Conservation (phyloP, 2,888 invertebrate species). For the Bellardia pandia region DNA sequence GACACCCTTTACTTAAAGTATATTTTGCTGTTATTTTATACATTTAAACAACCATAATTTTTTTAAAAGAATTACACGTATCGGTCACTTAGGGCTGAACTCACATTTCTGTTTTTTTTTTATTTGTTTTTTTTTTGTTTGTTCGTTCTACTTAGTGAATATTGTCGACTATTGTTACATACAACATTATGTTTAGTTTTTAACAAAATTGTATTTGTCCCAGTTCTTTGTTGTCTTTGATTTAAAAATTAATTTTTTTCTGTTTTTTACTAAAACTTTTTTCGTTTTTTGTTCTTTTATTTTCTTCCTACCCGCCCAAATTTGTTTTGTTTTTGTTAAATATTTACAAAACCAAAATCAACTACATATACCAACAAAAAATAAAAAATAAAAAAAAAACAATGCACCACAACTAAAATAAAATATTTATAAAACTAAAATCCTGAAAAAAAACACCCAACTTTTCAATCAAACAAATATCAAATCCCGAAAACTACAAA, state of each 20-base stretch:
- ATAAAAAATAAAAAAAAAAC: slow-evolving; percentile 36
- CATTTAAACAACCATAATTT: too few relatives aligned
- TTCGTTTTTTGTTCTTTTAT: slow-evolving; percentile 68
- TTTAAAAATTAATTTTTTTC: slow-evolving; percentile 44
- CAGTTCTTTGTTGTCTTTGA: slow-evolving; percentile 42
- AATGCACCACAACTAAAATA: background rate
- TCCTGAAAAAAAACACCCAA: slow-evolving; percentile 23
- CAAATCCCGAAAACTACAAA: slow-evolving; percentile 30
- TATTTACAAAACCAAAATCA: slow-evolving; percentile 36
- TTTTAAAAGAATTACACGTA: background rate
- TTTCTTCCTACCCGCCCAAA: slow-evolving; percentile 61
- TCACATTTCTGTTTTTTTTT: background rate
- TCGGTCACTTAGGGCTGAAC: background rate
- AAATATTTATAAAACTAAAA: slow-evolving; percentile 24
- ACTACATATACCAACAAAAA: slow-evolving; percentile 29
- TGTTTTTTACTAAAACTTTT: slow-evolving; percentile 64
- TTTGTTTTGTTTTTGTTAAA: slow-evolving; percentile 45
- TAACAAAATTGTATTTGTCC: slow-evolving; percentile 17
- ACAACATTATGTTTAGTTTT: slow-evolving; percentile 7
- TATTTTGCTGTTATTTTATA: too few relatives aligned
- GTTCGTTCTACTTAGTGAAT: background rate
- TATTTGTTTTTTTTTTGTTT: background rate
- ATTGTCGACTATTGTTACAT: slow-evolving; percentile 52
- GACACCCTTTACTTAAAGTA: too few relatives aligned
- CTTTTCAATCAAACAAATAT: background rate